A percentile compares a stretch with the other conserved stretches of the same genome.
These are phyloP conservation scores for western clawed frog (Xenopus tropicalis) DNA, from an alignment of 2,113 vertebrate genomes.

Conservation along the genomic window DNA sequence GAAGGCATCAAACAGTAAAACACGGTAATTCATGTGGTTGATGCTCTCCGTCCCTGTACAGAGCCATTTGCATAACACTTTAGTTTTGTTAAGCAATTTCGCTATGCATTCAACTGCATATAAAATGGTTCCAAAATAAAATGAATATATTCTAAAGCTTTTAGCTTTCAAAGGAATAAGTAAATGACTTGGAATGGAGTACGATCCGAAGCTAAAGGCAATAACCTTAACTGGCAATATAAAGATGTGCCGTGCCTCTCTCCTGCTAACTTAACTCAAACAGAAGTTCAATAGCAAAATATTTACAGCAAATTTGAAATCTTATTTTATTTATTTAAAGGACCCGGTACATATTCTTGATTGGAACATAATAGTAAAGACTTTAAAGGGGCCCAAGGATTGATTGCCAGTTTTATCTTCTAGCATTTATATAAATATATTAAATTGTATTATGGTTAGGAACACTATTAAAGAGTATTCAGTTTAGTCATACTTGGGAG, in stretches of 20 bases:
- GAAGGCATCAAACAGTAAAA: not conserved
- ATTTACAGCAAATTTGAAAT: no score
- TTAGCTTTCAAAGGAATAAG: constrained; percentile 24
- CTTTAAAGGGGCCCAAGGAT: no score
- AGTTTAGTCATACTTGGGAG: no score
- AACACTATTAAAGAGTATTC: no score
- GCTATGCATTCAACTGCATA: constrained; percentile 11
- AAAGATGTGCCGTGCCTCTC: not conserved
- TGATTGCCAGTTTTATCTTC: no score
- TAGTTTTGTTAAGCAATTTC: constrained; percentile 15
- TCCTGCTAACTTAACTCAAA: not conserved
- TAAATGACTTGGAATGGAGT: constrained; percentile 20
- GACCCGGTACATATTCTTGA: no score
- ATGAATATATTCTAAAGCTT: constrained; percentile 18
- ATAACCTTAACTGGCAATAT: constrained; percentile 21
- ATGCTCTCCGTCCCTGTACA: not conserved
- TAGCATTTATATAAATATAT: no score
- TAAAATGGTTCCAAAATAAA: constrained; percentile 6
- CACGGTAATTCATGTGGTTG: not conserved
- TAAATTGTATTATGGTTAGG: no score
- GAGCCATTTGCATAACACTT: not conserved
- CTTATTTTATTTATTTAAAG: no score
- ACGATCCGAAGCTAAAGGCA: not conserved
- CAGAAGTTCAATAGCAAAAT: no score
- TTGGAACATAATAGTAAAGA: no score